These are phyloP conservation scores for Hirtodrosophila duncani DNA, from an alignment of 2,888 invertebrate genomes.

Conservation along the genomic window DNA sequence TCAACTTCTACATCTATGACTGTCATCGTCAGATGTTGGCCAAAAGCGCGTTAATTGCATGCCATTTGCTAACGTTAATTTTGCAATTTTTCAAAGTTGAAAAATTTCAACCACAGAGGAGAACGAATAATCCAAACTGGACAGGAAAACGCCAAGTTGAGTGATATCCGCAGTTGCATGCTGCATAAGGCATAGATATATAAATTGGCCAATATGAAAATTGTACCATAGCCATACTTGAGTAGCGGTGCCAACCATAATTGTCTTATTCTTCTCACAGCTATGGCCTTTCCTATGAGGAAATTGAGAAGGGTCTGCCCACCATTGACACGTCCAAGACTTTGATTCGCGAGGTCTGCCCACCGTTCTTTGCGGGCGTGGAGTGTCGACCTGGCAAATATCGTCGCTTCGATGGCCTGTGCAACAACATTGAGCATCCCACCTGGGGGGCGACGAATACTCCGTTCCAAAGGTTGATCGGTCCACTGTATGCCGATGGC, in stretches of 20 bases:
- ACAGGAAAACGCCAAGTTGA: slow-evolving; percentile 48
- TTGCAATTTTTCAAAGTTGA: slow-evolving; percentile 59
- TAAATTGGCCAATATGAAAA: slow-evolving; percentile 23
- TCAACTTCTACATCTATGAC: slow-evolving; percentile 33
- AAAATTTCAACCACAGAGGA: slow-evolving; percentile 21
- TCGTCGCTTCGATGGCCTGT: slow-evolving; percentile 90
- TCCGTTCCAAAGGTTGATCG: slow-evolving; percentile 88
- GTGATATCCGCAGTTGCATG: slow-evolving; percentile 36
- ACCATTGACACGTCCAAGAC: slow-evolving; percentile 93
- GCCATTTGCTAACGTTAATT: slow-evolving; percentile 49
- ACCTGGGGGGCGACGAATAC: slow-evolving; percentile 93
- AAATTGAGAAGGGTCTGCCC: slow-evolving; percentile 91
- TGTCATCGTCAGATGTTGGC: slow-evolving; percentile 16
- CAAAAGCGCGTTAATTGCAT: slow-evolving; percentile 49
- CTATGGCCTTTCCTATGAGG: slow-evolving; percentile 90
- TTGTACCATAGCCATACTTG: slow-evolving; percentile 3
- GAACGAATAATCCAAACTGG: slow-evolving; percentile 12
- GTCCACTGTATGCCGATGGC: slow-evolving; percentile 90
- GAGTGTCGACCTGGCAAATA: slow-evolving; percentile 94
- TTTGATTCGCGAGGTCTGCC: slow-evolving; percentile 90
- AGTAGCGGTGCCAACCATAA: slow-evolving; percentile 1
- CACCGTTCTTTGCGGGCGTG: slow-evolving; percentile 91
- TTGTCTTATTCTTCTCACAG: slow-evolving; percentile 78
- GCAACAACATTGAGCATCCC: slow-evolving; percentile 92
- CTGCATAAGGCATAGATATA: neutral